These are phyloP conservation scores for Ceratosolen solmsi DNA, from an alignment of 1,140 invertebrate species.

Conservation along the genomic window DNA sequence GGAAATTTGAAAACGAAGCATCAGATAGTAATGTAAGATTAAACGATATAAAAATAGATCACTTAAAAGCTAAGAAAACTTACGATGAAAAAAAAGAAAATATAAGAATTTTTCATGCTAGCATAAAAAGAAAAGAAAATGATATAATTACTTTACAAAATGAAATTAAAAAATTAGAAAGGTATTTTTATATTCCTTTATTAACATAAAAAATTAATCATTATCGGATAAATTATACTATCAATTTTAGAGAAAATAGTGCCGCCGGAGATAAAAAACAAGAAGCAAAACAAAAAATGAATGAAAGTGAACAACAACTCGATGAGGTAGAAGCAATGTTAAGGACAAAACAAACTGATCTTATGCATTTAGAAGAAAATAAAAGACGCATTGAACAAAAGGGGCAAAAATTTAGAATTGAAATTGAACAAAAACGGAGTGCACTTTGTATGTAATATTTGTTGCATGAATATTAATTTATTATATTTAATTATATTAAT, in stretches of 20 bases:
- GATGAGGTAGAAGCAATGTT: conserved; percentile 70
- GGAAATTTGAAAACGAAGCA: conserved; percentile 55
- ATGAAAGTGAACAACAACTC: conserved; percentile 61
- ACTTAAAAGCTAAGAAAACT: conserved; percentile 50
- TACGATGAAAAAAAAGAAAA: conserved; percentile 55
- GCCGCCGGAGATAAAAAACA: conserved; percentile 54
- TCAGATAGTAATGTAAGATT: conserved; percentile 43
- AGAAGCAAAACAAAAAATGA: conserved; percentile 54
- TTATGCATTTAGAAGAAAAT: conserved; percentile 70
- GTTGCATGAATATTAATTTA: conserved; percentile 35
- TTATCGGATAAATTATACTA: conserved; percentile 30
- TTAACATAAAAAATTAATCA: conserved; percentile 21
- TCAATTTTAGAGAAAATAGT: conserved; percentile 52
- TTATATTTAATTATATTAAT: background rate
- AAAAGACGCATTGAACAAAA: conserved; percentile 67
- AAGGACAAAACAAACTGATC: conserved; percentile 69
- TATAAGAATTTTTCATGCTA: conserved; percentile 39
- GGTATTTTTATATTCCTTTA: conserved; percentile 52
- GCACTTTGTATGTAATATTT: conserved; percentile 62
- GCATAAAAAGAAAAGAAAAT: conserved; percentile 57
- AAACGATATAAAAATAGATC: conserved; percentile 53
- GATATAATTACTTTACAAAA: conserved; percentile 58
- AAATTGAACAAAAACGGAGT: conserved; percentile 59
- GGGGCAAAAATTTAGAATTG: conserved; percentile 59
- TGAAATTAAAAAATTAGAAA: conserved; percentile 63